Evolutionary conservation across 1,140 invertebrate genomes (phyloP).

Genomic region (Subanguina moxae): DNA sequence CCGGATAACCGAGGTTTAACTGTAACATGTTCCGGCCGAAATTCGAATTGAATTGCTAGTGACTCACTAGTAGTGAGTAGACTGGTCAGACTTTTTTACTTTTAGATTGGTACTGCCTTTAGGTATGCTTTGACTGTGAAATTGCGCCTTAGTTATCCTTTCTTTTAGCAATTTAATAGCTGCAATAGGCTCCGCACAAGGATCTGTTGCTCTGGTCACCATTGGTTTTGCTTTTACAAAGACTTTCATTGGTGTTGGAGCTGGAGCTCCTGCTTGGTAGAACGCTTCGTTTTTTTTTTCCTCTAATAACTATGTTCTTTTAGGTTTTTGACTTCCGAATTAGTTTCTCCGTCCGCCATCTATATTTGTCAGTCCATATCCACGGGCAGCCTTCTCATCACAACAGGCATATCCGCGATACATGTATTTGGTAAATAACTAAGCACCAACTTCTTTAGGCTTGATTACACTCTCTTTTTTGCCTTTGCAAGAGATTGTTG

Average conservation of each 20-base stretch:
- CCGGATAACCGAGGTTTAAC: too few relatives aligned
- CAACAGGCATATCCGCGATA: constrained; percentile 6
- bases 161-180: constrained; percentile 30
- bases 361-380: constrained; percentile 24
- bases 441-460: not conserved
- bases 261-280: constrained; percentile 37
- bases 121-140: not conserved
- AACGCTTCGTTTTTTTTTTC: not conserved
- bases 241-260: constrained; percentile 42
- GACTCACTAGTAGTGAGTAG: too few relatives aligned
- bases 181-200: constrained; percentile 8
- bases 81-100: too few relatives aligned
- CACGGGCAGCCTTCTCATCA: constrained; percentile 29
- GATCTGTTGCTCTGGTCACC: constrained; percentile 13
- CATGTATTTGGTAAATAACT: not conserved
- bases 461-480: constrained; percentile 29
- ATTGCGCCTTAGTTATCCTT: not conserved
- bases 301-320: not conserved
- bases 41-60: too few relatives aligned
- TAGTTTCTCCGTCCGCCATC: constrained; percentile 24
- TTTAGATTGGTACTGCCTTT: constrained; percentile 23
- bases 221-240: constrained; percentile 40
- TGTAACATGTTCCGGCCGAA: too few relatives aligned
- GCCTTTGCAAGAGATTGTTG: constrained; percentile 20
- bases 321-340: constrained; percentile 40